phyloP scores from a whole-genome alignment of 2,113 vertebrate genomes.

The Aythya baeri region DNA sequence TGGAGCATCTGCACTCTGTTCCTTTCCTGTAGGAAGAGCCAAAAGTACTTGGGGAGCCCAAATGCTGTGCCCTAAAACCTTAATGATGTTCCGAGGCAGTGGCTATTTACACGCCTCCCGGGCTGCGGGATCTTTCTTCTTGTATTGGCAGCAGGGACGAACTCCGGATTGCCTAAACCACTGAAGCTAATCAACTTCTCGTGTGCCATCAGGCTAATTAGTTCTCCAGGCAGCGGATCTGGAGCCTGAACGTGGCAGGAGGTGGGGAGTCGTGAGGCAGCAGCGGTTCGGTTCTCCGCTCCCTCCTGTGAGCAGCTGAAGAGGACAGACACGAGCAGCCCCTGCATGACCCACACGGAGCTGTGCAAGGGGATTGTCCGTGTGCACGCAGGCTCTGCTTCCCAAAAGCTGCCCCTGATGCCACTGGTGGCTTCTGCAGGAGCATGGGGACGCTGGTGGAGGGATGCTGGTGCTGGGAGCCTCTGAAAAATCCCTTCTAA shows the following conservation, averaged over 20 bases:
- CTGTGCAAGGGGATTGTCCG: background rate
- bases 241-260: background rate
- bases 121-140: conserved; percentile 19
- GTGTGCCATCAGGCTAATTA: conserved; percentile 10
- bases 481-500: conserved; percentile 24
- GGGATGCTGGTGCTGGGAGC: background rate
- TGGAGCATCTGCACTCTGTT: background rate
- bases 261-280: background rate
- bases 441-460: background rate
- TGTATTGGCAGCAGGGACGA: background rate
- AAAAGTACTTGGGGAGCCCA: background rate
- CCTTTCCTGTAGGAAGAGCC: background rate
- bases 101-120: fast-evolving
- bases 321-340: conserved; percentile 1
- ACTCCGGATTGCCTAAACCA: background rate
- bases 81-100: background rate
- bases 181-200: conserved; percentile 35
- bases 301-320: background rate
- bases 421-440: background rate
- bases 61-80: background rate
- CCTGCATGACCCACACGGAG: background rate
- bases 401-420: background rate
- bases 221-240: background rate
- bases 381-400: fast-evolving
- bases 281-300: background rate